Conservation (phyloP, 1,140 invertebrate species). For the Bathynomus jamesi region DNA sequence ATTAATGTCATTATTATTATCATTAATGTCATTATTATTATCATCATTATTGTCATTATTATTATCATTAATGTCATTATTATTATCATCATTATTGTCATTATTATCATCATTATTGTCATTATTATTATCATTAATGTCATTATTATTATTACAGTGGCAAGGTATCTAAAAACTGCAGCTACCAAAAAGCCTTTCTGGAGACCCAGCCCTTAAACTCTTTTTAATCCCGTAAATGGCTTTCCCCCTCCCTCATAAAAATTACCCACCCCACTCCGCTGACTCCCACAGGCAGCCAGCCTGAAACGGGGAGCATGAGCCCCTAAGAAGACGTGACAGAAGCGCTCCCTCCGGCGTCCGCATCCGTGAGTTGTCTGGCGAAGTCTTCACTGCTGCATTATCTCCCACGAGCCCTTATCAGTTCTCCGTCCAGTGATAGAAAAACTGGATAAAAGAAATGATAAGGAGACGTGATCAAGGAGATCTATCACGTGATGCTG, state of each 20-base stretch:
- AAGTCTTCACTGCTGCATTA: slow-evolving; percentile 14
- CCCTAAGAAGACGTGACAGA: neutral
- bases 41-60: neutral
- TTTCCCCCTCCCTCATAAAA: neutral
- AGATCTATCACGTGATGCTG: slow-evolving; percentile 10
- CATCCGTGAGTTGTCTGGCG: neutral
- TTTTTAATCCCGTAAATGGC: neutral
- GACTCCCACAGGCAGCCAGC: neutral
- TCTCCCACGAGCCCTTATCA: slow-evolving; percentile 31
- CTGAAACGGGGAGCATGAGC: neutral
- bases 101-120: neutral
- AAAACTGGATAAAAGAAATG: slow-evolving; percentile 34
- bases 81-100: neutral
- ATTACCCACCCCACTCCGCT: neutral
- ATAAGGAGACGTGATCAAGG: slow-evolving; percentile 26
- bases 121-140: neutral
- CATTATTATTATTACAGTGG: neutral
- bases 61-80: neutral
- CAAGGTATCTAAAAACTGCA: neutral
- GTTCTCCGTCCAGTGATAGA: slow-evolving; percentile 31
- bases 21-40: neutral
- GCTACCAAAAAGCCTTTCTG: neutral
- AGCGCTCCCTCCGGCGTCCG: neutral
- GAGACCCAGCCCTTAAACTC: neutral
- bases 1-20: neutral